Conservation (phyloP, 1,140 invertebrate genomes). For the Helicoverpa zea region DNA sequence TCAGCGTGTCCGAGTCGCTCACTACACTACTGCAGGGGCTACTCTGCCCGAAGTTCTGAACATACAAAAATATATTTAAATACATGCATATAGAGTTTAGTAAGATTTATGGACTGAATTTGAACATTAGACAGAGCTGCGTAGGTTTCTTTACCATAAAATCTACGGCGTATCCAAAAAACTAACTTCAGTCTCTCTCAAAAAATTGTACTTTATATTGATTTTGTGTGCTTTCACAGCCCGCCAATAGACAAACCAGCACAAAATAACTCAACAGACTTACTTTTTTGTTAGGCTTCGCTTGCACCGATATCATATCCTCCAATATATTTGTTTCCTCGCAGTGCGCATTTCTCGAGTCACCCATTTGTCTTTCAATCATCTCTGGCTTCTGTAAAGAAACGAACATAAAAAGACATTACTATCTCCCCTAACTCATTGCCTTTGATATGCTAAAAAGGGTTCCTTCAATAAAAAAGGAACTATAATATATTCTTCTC, state of each 20-base stretch:
- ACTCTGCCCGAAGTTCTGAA: constrained; percentile 43
- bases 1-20: constrained; percentile 76
- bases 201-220: neutral
- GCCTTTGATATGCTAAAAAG: too few species aligned
- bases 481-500: too few species aligned
- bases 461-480: too few species aligned
- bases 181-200: neutral
- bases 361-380: constrained; percentile 78
- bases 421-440: too few species aligned
- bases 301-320: constrained; percentile 62
- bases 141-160: too few species aligned
- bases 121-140: too few species aligned
- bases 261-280: neutral
- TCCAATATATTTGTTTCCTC: constrained; percentile 61
- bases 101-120: too few species aligned
- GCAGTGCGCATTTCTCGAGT: constrained; percentile 62
- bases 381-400: constrained; percentile 72
- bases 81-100: neutral
- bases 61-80: neutral
- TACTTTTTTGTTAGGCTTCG: constrained; percentile 68
- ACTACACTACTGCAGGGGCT: constrained; percentile 64
- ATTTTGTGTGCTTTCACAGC: too few species aligned
- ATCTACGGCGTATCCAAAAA: neutral
- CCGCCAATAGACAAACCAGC: neutral
- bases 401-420: neutral